These are phyloP conservation scores for Phaethon lepturus DNA, from an alignment of 2,113 vertebrate species.

Conservation along the genomic window DNA sequence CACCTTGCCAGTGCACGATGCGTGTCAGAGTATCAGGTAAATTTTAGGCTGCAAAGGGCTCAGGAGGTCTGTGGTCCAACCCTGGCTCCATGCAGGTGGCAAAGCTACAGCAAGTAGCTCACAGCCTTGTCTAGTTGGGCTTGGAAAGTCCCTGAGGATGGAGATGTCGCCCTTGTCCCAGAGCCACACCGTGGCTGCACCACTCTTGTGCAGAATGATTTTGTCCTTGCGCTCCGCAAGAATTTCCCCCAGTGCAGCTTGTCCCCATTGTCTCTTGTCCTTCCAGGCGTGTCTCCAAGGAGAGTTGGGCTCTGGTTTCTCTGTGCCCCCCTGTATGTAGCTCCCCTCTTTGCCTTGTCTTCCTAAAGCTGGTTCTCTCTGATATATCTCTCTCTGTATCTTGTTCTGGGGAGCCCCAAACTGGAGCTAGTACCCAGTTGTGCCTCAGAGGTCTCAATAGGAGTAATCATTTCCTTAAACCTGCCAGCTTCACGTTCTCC, in stretches of 20 bases:
- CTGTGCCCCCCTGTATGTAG: background rate
- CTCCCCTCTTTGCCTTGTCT: background rate
- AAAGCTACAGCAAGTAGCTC: background rate
- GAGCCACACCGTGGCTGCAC: background rate
- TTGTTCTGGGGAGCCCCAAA: background rate
- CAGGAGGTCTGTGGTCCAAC: background rate
- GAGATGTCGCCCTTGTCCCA: background rate
- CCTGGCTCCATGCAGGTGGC: background rate
- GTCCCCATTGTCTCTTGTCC: background rate
- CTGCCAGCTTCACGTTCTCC: background rate
- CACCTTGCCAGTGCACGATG: rapidly evolving
- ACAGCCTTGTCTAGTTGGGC: background rate
- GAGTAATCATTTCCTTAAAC: background rate
- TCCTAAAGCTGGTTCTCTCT: background rate
- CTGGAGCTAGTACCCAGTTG: background rate
- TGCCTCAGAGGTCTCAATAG: background rate
- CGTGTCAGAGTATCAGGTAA: background rate
- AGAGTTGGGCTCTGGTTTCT: background rate
- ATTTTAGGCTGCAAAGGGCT: background rate
- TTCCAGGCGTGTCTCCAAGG: background rate
- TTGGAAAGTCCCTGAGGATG: background rate
- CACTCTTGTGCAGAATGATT: background rate
- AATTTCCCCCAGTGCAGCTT: background rate
- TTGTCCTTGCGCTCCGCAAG: background rate
- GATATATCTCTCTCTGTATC: background rate